Conservation (phyloP, 1,140 invertebrate species). For the Drosophila busckii region DNA sequence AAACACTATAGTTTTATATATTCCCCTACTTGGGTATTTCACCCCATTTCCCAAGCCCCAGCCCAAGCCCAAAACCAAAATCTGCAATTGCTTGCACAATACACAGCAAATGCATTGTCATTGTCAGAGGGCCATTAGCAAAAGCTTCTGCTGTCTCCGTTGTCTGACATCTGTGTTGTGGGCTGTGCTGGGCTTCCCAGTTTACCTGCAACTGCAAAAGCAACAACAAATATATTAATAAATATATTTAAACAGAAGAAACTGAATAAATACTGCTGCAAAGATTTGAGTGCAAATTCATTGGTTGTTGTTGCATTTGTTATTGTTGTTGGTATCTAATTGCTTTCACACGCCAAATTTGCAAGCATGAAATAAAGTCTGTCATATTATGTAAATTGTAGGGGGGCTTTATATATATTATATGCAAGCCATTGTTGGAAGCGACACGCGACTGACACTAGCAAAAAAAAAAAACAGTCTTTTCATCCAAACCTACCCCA, state of each 20-base stretch:
- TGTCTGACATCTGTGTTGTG: conserved; percentile 16
- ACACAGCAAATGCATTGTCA: conserved; percentile 30
- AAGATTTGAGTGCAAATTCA: too few relatives aligned
- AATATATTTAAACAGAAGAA: not conserved
- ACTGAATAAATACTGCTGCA: not conserved
- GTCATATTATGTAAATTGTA: conserved; percentile 52
- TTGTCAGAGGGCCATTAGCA: conserved; percentile 31
- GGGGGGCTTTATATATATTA: not conserved
- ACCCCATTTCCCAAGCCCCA: too few relatives aligned
- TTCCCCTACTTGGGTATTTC: too few relatives aligned
- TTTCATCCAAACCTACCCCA: not conserved
- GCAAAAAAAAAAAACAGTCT: conserved; percentile 21
- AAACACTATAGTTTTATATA: too few relatives aligned
- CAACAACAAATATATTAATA: conserved; percentile 22
- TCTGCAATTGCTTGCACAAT: conserved; percentile 3
- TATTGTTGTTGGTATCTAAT: conserved; percentile 52
- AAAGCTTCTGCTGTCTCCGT: conserved; percentile 11
- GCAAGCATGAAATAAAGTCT: conserved; percentile 65
- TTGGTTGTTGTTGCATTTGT: too few relatives aligned
- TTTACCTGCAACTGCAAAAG: conserved; percentile 18
- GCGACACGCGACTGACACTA: conserved; percentile 59
- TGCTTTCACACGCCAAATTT: conserved; percentile 68
- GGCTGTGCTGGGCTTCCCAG: not conserved
- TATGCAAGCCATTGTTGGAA: conserved; percentile 24
- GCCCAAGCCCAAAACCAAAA: too few relatives aligned